Conservation (phyloP, 2,888 invertebrate genomes). For the Eristalinus aeneus region DNA sequence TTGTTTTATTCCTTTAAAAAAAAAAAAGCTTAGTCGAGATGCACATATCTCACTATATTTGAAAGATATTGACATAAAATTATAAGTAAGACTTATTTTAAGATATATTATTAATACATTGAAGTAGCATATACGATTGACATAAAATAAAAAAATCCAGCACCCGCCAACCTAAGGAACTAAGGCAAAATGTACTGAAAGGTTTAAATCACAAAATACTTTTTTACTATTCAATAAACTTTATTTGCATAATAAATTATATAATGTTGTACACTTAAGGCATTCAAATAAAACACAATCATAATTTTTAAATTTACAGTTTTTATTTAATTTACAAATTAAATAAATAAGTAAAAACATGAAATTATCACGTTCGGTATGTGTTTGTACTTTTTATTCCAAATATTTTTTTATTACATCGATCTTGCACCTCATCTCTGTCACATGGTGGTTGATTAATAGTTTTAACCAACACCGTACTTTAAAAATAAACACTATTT, state of each 20-base stretch:
- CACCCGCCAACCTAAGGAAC: too few relatives aligned
- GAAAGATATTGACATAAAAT: too few relatives aligned
- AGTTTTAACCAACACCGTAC: neutral
- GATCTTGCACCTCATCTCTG: conserved; percentile 38
- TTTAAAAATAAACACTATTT: conserved; percentile 44
- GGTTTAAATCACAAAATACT: neutral
- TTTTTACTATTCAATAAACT: neutral
- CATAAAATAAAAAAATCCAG: too few relatives aligned
- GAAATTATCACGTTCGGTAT: neutral
- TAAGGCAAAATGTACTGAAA: neutral
- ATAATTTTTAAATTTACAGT: too few relatives aligned
- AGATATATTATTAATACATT: too few relatives aligned
- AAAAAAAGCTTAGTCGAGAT: too few relatives aligned
- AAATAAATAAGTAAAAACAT: too few relatives aligned
- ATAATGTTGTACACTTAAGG: neutral
- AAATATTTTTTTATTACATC: conserved; percentile 6
- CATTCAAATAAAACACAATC: neutral
- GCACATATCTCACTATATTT: too few relatives aligned
- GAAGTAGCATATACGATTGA: too few relatives aligned
- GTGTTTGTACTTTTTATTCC: neutral
- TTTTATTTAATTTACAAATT: too few relatives aligned
- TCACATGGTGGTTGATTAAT: neutral
- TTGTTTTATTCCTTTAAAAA: too few relatives aligned
- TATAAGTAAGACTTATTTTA: too few relatives aligned
- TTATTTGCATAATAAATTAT: neutral